These are phyloP conservation scores for Kuschelorhynchus macadamiae DNA, from an alignment of 2,888 invertebrate species.

Conservation along the genomic window DNA sequence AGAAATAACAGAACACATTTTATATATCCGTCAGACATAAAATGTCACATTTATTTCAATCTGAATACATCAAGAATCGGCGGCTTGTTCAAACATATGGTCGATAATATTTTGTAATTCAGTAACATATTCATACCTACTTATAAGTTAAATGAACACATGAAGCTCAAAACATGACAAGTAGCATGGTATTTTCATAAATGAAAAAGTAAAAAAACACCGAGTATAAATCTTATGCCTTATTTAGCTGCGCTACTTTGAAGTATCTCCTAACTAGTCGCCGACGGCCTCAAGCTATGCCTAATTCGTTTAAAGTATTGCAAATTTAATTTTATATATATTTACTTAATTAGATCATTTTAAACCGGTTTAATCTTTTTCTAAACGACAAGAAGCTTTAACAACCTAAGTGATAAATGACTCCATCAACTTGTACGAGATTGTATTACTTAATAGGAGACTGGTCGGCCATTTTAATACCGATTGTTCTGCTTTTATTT, in stretches of 20 bases:
- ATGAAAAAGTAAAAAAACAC: conserved; percentile 36
- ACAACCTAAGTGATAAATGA: conserved; percentile 45
- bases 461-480: conserved; percentile 28
- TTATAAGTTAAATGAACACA: conserved; percentile 22
- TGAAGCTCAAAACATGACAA: conserved; percentile 27
- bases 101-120: conserved; percentile 9
- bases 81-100: conserved; percentile 39
- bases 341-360: conserved; percentile 51
- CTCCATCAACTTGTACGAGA: conserved; percentile 30
- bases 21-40: too few relatives aligned
- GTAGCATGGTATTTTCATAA: conserved; percentile 36
- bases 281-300: conserved; percentile 32
- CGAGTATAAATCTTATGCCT: conserved; percentile 39
- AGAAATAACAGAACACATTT: too few relatives aligned
- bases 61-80: too few relatives aligned
- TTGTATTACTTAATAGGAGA: conserved; percentile 44
- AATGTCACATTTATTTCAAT: too few relatives aligned
- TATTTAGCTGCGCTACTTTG: conserved; percentile 42
- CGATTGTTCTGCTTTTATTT: conserved; percentile 23
- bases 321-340: conserved; percentile 49
- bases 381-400: conserved; percentile 41
- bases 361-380: conserved; percentile 44
- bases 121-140: conserved; percentile 5
- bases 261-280: conserved; percentile 46
- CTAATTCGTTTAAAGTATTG: conserved; percentile 45